Percentiles rank a stretch among this genome's conserved stretches.
Evolutionary conservation across 2,113 vertebrate genomes (phyloP).

Genomic region (Oxyruncus cristatus): DNA sequence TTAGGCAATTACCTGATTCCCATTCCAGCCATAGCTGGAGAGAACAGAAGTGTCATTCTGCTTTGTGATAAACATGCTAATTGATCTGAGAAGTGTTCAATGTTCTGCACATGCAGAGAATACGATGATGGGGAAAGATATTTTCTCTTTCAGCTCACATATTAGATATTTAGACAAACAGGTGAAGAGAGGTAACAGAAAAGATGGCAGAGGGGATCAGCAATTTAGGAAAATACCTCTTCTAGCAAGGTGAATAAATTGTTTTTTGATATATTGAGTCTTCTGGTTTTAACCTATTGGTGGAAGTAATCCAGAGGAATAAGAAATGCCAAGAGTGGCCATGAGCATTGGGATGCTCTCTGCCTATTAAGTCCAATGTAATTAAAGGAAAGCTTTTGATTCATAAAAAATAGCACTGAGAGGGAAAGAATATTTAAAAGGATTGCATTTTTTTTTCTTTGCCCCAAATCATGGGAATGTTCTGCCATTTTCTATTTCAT

Average conservation of each 20-base stretch:
- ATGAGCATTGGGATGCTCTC: background rate
- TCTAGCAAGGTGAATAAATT: background rate
- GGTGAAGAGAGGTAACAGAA: background rate
- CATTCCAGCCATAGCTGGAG: background rate
- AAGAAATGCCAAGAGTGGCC: background rate
- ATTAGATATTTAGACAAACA: background rate
- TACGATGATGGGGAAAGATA: background rate
- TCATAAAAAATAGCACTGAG: background rate
- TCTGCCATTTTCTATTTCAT: background rate
- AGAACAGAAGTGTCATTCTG: background rate
- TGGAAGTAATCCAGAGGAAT: background rate
- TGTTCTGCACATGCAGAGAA: background rate
- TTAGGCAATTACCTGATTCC: conserved; percentile 17
- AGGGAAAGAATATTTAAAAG: background rate
- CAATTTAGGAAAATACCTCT: background rate
- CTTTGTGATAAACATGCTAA: background rate
- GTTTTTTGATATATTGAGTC: background rate
- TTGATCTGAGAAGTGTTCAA: background rate
- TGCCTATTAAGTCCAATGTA: background rate
- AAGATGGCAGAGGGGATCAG: background rate
- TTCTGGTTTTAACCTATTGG: background rate
- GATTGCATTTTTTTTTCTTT: background rate
- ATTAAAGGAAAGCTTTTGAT: background rate
- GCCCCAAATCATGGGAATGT: background rate
- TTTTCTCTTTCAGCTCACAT: background rate